Evolutionary conservation across 2,888 invertebrate genomes (phyloP), one percentile per base, ranked within the genome.

Genomic region (Octonoba sinensis): DNA sequence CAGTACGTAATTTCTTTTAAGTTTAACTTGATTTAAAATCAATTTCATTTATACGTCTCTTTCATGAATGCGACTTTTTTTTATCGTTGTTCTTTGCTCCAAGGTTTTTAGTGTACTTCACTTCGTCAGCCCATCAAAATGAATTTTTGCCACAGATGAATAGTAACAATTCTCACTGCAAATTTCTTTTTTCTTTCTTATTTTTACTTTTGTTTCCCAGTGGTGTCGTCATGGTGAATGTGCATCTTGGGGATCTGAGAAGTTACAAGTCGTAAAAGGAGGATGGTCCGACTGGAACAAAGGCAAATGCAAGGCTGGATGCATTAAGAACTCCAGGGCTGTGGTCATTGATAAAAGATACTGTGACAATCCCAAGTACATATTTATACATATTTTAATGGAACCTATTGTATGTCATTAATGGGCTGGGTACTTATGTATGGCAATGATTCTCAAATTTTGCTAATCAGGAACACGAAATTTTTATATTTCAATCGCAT

Each of bases 141-240:
- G 27, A 27, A 27, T 27, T 27, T n/a, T n/a, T n/a, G n/a, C n/a
- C n/a, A n/a, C n/a, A n/a, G n/a, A n/a, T n/a, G n/a, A 27, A 27
- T 27, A 27, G 6, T 27, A 6, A 27, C n/a, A n/a, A n/a, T n/a
- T n/a, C n/a, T n/a, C n/a, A n/a, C n/a, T n/a, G n/a, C n/a, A n/a
- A n/a, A 6, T 6, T 6, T 6, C 27, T 27, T 20, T n/a, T 49
- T 11, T 65, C 65, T 47, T 20, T 1, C 20, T 60, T 1, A 16
- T 27, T 0, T 8, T 51, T 16, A 20, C 59, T 24, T 60, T 27
- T 60, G 24, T 24, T 24, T 87, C 88, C 18, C 87, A 92, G 92
- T 92, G 92, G 91, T 93, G 93, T 87, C 91, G 91, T 88, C 92
- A 92, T 18, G 93, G 93, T 1, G 90, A 90, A 71, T 93, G 93